These are phyloP conservation scores for Echiichthys vipera DNA, from an alignment of 2,797 vertebrate species.

Conservation along the genomic window DNA sequence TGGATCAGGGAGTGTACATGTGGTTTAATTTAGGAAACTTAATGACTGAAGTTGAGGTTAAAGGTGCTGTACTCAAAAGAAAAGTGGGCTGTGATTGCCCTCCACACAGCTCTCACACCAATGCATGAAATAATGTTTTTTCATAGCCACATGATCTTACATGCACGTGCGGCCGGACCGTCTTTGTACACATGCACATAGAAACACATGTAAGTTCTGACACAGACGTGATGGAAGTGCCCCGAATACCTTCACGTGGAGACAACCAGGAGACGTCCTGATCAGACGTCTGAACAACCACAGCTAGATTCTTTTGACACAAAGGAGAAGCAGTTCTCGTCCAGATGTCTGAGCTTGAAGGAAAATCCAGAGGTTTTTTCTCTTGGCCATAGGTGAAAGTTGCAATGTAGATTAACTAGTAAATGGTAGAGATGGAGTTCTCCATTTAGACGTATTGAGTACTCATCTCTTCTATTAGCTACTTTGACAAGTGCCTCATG, in stretches of 20 bases:
- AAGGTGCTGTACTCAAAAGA: too few species aligned
- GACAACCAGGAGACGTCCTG: slow-evolving; percentile 10
- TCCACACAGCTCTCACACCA: too few species aligned
- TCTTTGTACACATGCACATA: neutral
- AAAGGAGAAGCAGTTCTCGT: neutral
- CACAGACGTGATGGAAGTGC: slow-evolving; percentile 25
- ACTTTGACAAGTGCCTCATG: too few species aligned
- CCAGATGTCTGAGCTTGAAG: neutral
- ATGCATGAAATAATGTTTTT: too few species aligned
- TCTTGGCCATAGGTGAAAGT: neutral
- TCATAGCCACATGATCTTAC: too few species aligned
- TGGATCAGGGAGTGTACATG: neutral
- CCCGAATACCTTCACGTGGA: neutral
- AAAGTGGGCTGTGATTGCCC: too few species aligned
- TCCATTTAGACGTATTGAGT: too few species aligned
- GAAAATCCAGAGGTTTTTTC: neutral
- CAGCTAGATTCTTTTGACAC: neutral
- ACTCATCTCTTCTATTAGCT: too few species aligned
- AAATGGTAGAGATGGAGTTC: too few species aligned
- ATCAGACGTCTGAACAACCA: slow-evolving; percentile 3
- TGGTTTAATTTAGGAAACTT: too few species aligned
- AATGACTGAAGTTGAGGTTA: too few species aligned
- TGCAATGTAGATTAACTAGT: neutral
- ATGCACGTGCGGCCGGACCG: too few species aligned
- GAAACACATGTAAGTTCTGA: slow-evolving; percentile 20